Evolutionary conservation across 1,140 invertebrate species (phyloP).

Genomic region (Saccostrea echinata): DNA sequence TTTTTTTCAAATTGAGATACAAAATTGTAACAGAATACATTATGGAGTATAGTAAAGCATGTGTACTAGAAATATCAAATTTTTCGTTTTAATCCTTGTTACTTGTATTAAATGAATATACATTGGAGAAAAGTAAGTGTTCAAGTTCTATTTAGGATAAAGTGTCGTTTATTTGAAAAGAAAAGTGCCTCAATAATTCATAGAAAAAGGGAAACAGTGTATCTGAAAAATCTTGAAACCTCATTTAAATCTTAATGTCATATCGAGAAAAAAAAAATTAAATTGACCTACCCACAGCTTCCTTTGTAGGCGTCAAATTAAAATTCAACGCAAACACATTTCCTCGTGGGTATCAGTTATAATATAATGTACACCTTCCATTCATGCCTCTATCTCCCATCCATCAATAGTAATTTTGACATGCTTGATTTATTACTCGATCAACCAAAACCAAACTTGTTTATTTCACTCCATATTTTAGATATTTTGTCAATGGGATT

Average conservation of each 20-base stretch:
- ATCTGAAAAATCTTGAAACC: neutral
- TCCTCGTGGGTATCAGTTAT: constrained; percentile 13
- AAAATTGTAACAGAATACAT: no score
- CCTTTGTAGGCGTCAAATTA: constrained; percentile 4
- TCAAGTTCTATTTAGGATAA: no score
- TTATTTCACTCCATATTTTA: constrained; percentile 5
- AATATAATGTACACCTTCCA: constrained; percentile 3
- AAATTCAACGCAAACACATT: neutral
- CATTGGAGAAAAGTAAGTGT: no score
- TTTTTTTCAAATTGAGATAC: no score
- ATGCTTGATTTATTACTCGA: constrained; percentile 14
- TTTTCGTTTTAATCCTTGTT: no score
- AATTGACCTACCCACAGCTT: neutral
- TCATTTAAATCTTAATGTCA: neutral
- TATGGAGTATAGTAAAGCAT: no score
- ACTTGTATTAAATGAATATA: no score
- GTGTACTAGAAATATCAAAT: no score
- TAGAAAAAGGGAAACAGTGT: neutral
- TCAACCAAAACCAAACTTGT: constrained; percentile 9
- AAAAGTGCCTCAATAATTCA: neutral
- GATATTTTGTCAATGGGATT: constrained; percentile 15
- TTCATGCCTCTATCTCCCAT: neutral
- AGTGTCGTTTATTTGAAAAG: no score
- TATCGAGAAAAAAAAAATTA: neutral
- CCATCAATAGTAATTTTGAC: neutral